Conservation (phyloP, 2,797 vertebrate species). For the Pygocentrus nattereri region DNA sequence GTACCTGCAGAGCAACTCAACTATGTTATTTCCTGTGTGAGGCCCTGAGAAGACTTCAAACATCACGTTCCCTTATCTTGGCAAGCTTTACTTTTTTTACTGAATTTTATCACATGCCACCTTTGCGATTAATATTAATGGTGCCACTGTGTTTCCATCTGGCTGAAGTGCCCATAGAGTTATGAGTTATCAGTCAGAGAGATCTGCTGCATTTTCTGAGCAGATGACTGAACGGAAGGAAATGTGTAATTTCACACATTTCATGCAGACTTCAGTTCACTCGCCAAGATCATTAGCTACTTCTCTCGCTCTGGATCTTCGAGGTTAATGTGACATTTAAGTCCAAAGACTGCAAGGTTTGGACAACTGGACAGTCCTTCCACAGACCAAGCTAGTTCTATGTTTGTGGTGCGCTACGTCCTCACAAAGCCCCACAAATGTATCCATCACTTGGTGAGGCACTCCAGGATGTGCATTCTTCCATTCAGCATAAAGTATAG, state of each 20-base stretch:
- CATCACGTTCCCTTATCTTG: constrained; percentile 30
- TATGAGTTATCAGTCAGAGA: not conserved
- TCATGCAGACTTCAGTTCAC: not conserved
- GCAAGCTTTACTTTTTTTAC: not conserved
- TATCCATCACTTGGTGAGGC: not conserved
- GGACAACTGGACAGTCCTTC: not conserved
- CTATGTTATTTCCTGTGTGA: constrained; percentile 68
- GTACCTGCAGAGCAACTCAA: constrained; percentile 58
- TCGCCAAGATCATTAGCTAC: not conserved
- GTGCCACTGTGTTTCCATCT: not conserved
- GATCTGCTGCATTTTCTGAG: not conserved
- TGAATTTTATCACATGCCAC: not conserved
- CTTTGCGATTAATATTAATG: not conserved
- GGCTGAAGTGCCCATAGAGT: not conserved
- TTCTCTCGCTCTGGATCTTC: not conserved
- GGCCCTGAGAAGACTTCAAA: constrained; percentile 50
- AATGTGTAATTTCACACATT: not conserved
- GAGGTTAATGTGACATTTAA: not conserved
- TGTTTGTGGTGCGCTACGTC: not conserved
- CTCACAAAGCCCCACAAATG: no score
- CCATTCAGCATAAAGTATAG: not conserved
- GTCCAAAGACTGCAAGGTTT: not conserved
- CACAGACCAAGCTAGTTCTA: not conserved
- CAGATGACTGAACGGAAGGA: not conserved
- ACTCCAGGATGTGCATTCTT: not conserved